Evolutionary conservation across 2,113 vertebrate genomes (phyloP), one percentile per base, ranked within the genome.

Genomic region (Narcine bancroftii): DNA sequence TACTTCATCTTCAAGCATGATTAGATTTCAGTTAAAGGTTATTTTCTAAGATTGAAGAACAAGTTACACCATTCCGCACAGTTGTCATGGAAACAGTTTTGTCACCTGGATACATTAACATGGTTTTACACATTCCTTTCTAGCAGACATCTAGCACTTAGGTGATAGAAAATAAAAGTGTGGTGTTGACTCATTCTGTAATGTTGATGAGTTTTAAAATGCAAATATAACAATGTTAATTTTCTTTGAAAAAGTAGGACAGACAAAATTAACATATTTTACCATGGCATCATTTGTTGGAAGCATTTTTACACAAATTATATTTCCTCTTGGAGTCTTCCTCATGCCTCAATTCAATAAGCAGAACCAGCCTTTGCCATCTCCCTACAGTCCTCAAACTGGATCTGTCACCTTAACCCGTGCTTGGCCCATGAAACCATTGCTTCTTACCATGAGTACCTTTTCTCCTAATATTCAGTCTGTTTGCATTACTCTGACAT

Each of bases 21-120:
- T 92, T 87, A 93, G 94, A 93, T 77, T 92, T 60, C 85, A 92
- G 42, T 24, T 87, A 94, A 93, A 94, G 92, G 77, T 92, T 93
- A 93, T 94, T 95, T 95, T 95, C 94, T 93, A 94, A 93, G 71
- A 94, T 91, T 94, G 93, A 89, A 93, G 94, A 94, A 94, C 92
- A 0, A 13, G 93, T 92, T 93, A 93, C 94, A 95, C 93, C 5
- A 92, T 92, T 92, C 94, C 93, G 92, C 92, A 92, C 69, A 0
- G 92, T 95, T 94, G 94, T 93, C 92, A 94, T 93, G 93, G 94
- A 95, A 94, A 95, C 93, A 83, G 93, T 93, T 92, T 93, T 93
- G 93, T 93, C 93, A 94, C 79, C 92, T 95, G 93, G 94, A 94
- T 94, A 94, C 92, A 89, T 93, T 94, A 94, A 93, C 92, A 93